phyloP scores from a whole-genome alignment of 1,140 invertebrate genomes.

The Pseudoatta argentina region DNA sequence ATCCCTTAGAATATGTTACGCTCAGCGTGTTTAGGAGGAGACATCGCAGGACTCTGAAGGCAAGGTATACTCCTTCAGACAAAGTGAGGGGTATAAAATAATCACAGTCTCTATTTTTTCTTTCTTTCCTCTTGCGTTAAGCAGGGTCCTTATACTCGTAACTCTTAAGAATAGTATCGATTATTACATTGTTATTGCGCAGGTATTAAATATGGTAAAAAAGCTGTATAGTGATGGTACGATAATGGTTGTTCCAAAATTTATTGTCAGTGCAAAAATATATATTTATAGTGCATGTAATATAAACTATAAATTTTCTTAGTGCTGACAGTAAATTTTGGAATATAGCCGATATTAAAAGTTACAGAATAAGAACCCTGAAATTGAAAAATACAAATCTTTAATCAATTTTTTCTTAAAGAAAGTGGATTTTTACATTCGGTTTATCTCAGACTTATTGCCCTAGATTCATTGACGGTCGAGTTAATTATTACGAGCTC shows the following conservation, averaged over 20 bases:
- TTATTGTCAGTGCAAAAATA: too few species aligned
- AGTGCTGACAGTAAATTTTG: too few species aligned
- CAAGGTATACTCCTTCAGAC: slow-evolving; percentile 82
- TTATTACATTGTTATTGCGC: too few species aligned
- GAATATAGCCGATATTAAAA: too few species aligned
- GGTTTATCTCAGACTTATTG: slow-evolving; percentile 62
- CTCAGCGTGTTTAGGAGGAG: slow-evolving; percentile 87
- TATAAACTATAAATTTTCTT: too few species aligned
- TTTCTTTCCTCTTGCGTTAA: not conserved
- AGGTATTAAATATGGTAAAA: too few species aligned
- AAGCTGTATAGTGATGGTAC: too few species aligned
- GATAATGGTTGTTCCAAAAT: too few species aligned
- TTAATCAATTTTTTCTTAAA: not conserved
- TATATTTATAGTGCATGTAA: too few species aligned
- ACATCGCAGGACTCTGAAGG: slow-evolving; percentile 87
- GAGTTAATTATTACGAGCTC: slow-evolving; percentile 81
- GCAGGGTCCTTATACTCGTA: not conserved
- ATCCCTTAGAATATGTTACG: slow-evolving; percentile 87
- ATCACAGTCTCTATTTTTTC: not conserved
- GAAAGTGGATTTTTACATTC: slow-evolving; percentile 19
- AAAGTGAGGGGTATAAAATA: slow-evolving; percentile 7
- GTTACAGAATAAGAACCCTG: too few species aligned
- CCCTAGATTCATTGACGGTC: slow-evolving; percentile 81
- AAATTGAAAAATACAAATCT: not conserved
- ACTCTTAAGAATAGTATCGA: too few species aligned